Conservation (phyloP, 1,140 invertebrate species). For the Whitmania pigra region DNA sequence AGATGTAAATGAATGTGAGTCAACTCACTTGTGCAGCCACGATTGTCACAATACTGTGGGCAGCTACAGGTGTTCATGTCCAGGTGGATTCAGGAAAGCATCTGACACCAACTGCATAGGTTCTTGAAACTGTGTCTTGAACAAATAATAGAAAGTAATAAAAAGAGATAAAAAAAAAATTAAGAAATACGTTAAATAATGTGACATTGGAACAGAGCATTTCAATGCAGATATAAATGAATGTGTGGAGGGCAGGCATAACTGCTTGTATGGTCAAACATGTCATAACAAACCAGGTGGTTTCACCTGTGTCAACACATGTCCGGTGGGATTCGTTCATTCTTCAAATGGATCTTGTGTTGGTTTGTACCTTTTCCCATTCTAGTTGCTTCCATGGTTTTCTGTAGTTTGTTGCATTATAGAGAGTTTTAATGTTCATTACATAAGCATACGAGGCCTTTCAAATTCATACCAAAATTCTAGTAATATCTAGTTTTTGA, state of each 20-base stretch:
- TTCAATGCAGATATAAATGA: conserved; percentile 36
- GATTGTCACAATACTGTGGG: conserved; percentile 49
- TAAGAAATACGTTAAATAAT: no score
- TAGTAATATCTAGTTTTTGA: no score
- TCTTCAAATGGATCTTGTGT: conserved; percentile 34
- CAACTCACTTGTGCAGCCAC: conserved; percentile 43
- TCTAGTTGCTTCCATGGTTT: no score
- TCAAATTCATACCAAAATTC: not conserved
- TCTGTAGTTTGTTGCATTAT: no score
- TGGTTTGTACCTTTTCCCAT: conserved; percentile 28
- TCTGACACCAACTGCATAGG: conserved; percentile 15
- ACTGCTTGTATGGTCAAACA: conserved; percentile 40
- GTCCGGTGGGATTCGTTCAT: conserved; percentile 36
- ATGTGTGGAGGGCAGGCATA: conserved; percentile 32
- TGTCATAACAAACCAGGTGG: conserved; percentile 72
- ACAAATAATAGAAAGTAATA: no score
- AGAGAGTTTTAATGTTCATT: no score
- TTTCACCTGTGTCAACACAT: conserved; percentile 59
- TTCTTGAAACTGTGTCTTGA: no score
- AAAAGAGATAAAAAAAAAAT: no score
- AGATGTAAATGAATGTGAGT: conserved; percentile 48
- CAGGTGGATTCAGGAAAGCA: conserved; percentile 48
- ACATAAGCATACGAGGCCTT: no score
- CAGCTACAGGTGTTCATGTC: conserved; percentile 49
- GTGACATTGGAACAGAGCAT: not conserved